These are phyloP conservation scores for Dysidea cf. avara DNA, from an alignment of 37 sponge, comb jelly and placozoan species.

Conservation along the genomic window DNA sequence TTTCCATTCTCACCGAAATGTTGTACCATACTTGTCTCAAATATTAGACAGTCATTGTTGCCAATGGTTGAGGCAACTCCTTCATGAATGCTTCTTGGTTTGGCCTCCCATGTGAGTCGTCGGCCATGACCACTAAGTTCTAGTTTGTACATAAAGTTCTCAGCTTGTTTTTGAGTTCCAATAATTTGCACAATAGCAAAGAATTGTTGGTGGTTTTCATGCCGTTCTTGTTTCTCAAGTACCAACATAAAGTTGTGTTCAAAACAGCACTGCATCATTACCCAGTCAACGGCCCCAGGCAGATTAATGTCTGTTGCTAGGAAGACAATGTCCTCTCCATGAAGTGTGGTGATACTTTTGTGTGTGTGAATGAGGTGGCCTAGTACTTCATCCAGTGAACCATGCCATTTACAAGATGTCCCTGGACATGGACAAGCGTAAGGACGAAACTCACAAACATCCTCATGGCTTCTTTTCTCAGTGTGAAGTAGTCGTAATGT, in stretches of 20 bases:
- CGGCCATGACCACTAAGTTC: conserved; percentile 75
- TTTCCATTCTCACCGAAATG: conserved; percentile 94
- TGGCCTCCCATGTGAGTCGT: conserved; percentile 94
- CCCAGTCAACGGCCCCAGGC: conserved; percentile 97
- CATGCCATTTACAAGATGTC: conserved; percentile 92
- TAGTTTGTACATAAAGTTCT: conserved; percentile 75
- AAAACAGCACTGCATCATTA: conserved; percentile 97
- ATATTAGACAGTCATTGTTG: conserved; percentile 89
- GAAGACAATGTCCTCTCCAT: conserved; percentile 97
- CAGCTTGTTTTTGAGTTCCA: conserved; percentile 86
- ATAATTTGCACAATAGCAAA: conserved; percentile 96
- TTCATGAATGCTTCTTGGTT: conserved; percentile 90
- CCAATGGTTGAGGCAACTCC: conserved; percentile 81
- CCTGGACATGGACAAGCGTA: conserved; percentile 97
- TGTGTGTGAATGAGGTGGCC: conserved; percentile 76
- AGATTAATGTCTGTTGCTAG: conserved; percentile 94
- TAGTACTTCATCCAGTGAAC: conserved; percentile 76
- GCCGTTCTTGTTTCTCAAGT: conserved; percentile 93
- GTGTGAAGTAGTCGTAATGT: conserved; percentile 64
- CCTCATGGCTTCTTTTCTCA: conserved; percentile 84
- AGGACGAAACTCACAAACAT: conserved; percentile 86
- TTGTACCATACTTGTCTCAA: conserved; percentile 90
- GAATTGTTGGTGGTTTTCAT: conserved; percentile 92
- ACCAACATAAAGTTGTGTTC: conserved; percentile 92
- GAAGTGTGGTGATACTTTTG: conserved; percentile 92